phyloP scores from a whole-genome alignment of 2,113 vertebrate species.

The Nothocercus nigrocapillus region DNA sequence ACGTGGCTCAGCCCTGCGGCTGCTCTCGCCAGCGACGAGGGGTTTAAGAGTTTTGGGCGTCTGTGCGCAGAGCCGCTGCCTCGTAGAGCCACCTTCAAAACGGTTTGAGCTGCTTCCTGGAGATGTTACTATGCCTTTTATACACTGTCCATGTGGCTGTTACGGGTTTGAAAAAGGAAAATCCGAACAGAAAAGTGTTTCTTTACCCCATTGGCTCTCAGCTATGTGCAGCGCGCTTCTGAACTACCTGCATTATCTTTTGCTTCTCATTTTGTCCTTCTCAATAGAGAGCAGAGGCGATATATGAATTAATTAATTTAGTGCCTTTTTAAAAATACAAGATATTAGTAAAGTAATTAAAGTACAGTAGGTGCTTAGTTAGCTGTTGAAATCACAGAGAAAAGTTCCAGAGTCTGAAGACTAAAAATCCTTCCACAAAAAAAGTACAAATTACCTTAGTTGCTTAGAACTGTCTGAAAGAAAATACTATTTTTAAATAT shows the following conservation, averaged over 20 bases:
- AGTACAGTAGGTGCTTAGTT: background rate
- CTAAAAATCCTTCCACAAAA: background rate
- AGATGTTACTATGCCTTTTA: background rate
- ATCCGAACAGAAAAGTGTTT: background rate
- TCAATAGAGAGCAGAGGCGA: background rate
- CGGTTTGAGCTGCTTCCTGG: background rate
- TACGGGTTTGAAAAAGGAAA: background rate
- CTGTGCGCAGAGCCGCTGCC: background rate
- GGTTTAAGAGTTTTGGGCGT: too few species aligned
- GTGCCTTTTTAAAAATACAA: background rate
- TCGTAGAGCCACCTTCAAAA: background rate
- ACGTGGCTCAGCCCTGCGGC: background rate
- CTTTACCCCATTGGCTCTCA: background rate
- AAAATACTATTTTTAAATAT: background rate
- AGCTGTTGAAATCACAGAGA: background rate
- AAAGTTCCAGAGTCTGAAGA: background rate
- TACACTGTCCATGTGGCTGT: rapidly evolving
- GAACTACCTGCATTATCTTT: background rate
- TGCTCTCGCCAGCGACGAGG: background rate
- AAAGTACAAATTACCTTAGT: background rate
- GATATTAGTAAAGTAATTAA: background rate
- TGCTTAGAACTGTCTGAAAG: background rate
- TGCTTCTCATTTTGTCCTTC: background rate
- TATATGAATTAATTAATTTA: background rate
- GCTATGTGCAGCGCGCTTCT: background rate